Percentiles rank a stretch among this genome's conserved stretches.
phyloP scores from a whole-genome alignment of 2,113 vertebrate genomes.

The Ceyx margarethae region DNA sequence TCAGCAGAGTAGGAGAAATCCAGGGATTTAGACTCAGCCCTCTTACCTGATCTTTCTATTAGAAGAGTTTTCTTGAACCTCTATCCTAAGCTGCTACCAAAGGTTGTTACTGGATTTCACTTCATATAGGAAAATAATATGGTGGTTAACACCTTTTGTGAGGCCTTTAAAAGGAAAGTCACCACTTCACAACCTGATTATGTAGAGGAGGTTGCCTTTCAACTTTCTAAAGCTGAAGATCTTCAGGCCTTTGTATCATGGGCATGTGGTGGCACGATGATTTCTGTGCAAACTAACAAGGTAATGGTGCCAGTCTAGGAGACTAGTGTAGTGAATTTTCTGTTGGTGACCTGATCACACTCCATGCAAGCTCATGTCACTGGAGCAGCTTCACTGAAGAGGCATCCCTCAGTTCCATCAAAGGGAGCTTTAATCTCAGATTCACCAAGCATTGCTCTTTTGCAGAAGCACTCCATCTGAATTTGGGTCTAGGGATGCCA shows the following conservation, averaged over 20 bases:
- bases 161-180: not conserved
- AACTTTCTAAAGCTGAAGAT: not conserved
- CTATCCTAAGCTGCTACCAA: not conserved
- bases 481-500: not conserved
- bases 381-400: not conserved
- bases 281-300: not conserved
- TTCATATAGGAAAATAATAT: not conserved
- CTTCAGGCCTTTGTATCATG: not conserved
- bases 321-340: not conserved
- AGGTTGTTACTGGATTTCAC: not conserved
- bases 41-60: not conserved
- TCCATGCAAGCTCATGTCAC: not conserved
- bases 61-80: not conserved
- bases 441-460: not conserved
- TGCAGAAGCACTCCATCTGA: not conserved
- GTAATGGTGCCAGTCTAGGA: not conserved
- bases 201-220: not conserved
- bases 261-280: not conserved
- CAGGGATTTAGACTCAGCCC: not conserved
- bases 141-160: not conserved
- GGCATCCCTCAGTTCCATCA: not conserved
- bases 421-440: not conserved
- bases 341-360: accelerated
- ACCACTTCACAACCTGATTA: not conserved
- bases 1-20: not conserved